Percentiles rank a stretch among this genome's conserved stretches.
Conservation (phyloP, 2,797 vertebrate species). For the Chelonia mydas region DNA sequence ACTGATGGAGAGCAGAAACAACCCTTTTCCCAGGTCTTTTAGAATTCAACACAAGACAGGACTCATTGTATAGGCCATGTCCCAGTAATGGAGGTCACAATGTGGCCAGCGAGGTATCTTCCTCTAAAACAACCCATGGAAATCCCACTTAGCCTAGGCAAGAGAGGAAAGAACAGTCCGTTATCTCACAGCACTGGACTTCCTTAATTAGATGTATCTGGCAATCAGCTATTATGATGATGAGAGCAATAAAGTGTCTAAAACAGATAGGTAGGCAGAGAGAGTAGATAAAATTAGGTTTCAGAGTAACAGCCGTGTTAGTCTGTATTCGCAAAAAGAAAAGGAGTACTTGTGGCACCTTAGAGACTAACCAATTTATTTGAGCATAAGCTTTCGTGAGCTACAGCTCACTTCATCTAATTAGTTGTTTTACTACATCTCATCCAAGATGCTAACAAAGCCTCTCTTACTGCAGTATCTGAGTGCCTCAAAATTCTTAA, state of each 20-base stretch:
- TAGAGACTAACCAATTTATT: too few relatives aligned
- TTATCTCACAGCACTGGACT: background rate
- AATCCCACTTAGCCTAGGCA: too few relatives aligned
- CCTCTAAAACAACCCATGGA: background rate
- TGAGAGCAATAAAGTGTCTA: background rate
- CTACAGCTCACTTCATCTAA: too few relatives aligned
- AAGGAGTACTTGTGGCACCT: too few relatives aligned
- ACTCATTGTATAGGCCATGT: background rate
- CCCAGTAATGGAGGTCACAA: background rate
- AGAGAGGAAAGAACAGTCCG: background rate
- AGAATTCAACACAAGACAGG: background rate
- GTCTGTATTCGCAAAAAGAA: too few relatives aligned
- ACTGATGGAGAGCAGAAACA: accelerated
- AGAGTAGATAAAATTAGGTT: background rate
- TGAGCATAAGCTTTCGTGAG: too few relatives aligned
- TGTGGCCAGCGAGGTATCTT: background rate
- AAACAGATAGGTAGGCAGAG: background rate
- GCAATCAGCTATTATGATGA: background rate
- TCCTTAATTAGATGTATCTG: background rate
- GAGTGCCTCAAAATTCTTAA: too few relatives aligned
- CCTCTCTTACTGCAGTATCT: too few relatives aligned
- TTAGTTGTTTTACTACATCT: background rate
- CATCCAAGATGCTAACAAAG: background rate
- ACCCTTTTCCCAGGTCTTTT: background rate
- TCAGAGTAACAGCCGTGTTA: too few relatives aligned